These are phyloP conservation scores for Plagiodera versicolora DNA, from an alignment of 2,888 invertebrate genomes.

Conservation along the genomic window DNA sequence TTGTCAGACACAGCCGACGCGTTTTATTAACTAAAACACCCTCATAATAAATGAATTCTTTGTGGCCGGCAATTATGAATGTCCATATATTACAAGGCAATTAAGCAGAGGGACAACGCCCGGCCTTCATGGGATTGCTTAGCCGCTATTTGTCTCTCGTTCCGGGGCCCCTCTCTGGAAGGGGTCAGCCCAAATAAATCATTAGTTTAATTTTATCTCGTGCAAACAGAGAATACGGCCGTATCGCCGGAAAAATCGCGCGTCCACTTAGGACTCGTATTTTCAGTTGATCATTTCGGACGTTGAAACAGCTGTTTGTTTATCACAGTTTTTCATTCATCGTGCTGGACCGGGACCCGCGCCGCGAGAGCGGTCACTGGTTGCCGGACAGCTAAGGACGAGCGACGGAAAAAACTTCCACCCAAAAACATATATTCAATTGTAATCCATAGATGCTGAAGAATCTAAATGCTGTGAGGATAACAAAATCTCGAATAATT, in stretches of 20 bases:
- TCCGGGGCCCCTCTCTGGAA: slow-evolving; percentile 25
- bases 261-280: slow-evolving; percentile 42
- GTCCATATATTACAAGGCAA: slow-evolving; percentile 52
- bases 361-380: too few species aligned
- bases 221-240: slow-evolving; percentile 42
- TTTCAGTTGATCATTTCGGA: slow-evolving; percentile 35
- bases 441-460: too few species aligned
- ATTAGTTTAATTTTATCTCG: slow-evolving; percentile 46
- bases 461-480: too few species aligned
- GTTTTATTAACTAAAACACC: slow-evolving; percentile 44
- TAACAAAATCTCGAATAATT: too few species aligned
- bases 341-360: too few species aligned
- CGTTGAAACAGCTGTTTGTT: slow-evolving; percentile 27
- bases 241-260: slow-evolving; percentile 39
- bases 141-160: slow-evolving; percentile 39
- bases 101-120: slow-evolving; percentile 49
- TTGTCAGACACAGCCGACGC: slow-evolving; percentile 39
- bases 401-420: too few species aligned
- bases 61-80: slow-evolving; percentile 49
- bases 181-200: slow-evolving; percentile 42
- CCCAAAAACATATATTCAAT: too few species aligned
- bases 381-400: too few species aligned
- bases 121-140: slow-evolving; percentile 35
- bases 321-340: not conserved
- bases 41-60: slow-evolving; percentile 49